Evolutionary conservation across 2,888 invertebrate genomes (phyloP).

Genomic region (Leptopterna dolabrata): DNA sequence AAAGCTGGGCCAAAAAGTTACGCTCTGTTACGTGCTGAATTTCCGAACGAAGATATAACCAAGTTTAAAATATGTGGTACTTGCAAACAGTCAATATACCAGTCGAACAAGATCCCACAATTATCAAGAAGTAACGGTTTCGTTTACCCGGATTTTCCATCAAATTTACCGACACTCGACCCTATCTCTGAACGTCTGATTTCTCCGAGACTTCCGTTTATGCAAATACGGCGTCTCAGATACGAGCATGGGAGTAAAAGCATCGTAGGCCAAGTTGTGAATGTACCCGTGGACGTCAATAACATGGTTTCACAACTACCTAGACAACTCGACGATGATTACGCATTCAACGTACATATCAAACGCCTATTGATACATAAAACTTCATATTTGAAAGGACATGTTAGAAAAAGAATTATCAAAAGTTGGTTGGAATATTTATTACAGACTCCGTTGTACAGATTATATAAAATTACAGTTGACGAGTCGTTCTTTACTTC

Average conservation of each 20-base stretch:
- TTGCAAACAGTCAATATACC: slow-evolving; percentile 25
- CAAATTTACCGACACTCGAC: background rate
- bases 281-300: slow-evolving; percentile 15
- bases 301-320: slow-evolving; percentile 20
- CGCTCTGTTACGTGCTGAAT: background rate
- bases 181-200: slow-evolving; percentile 30
- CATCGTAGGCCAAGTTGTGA: slow-evolving; percentile 24
- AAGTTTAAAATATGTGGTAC: slow-evolving; percentile 1
- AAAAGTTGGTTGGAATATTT: slow-evolving; percentile 25
- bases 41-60: slow-evolving; percentile 9
- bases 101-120: slow-evolving; percentile 28
- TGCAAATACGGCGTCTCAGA: slow-evolving; percentile 26
- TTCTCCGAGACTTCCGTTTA: slow-evolving; percentile 25
- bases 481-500: slow-evolving; percentile 9
- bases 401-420: background rate
- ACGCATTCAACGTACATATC: slow-evolving; percentile 23
- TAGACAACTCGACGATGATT: slow-evolving; percentile 23
- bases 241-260: slow-evolving; percentile 29
- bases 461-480: slow-evolving; percentile 23
- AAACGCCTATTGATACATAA: slow-evolving; percentile 24
- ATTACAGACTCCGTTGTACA: background rate
- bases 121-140: slow-evolving; percentile 21
- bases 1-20: background rate
- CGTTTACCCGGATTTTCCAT: background rate
- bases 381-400: slow-evolving; percentile 19